These are phyloP conservation scores for Carassius auratus DNA, from an alignment of 2,113 vertebrate genomes.

Conservation along the genomic window DNA sequence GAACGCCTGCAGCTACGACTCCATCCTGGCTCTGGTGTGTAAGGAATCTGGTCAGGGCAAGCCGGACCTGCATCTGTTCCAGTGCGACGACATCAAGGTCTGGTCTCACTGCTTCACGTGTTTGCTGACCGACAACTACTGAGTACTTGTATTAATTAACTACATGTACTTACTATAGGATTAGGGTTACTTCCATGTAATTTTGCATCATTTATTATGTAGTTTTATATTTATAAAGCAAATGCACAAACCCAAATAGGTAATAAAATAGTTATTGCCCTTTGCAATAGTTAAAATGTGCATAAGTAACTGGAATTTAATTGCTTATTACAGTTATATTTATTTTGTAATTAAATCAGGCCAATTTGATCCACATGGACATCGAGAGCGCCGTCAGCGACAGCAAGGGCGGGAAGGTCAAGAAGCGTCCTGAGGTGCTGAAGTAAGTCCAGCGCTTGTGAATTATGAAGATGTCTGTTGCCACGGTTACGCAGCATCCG, in stretches of 20 bases:
- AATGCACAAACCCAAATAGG: too few relatives aligned
- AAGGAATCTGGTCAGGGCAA: conserved; percentile 91
- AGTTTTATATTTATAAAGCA: too few relatives aligned
- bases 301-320: too few relatives aligned
- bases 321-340: too few relatives aligned
- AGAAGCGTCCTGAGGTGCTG: conserved; percentile 86
- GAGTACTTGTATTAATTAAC: too few relatives aligned
- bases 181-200: too few relatives aligned
- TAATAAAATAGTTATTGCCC: too few relatives aligned
- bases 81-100: conserved; percentile 93
- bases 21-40: conserved; percentile 92
- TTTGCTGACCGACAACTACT: not conserved
- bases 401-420: conserved; percentile 88
- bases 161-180: too few relatives aligned
- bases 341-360: conserved; percentile 70
- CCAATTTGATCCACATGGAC: conserved; percentile 87
- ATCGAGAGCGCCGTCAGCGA: conserved; percentile 91
- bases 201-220: too few relatives aligned
- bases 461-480: not conserved
- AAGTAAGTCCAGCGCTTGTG: conserved; percentile 73
- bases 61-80: conserved; percentile 95
- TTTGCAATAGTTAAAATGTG: too few relatives aligned
- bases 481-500: not conserved
- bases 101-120: not conserved
- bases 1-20: conserved; percentile 89